These are phyloP conservation scores for Drosophila kanapiae DNA, from an alignment of 1,140 invertebrate genomes.

Conservation along the genomic window DNA sequence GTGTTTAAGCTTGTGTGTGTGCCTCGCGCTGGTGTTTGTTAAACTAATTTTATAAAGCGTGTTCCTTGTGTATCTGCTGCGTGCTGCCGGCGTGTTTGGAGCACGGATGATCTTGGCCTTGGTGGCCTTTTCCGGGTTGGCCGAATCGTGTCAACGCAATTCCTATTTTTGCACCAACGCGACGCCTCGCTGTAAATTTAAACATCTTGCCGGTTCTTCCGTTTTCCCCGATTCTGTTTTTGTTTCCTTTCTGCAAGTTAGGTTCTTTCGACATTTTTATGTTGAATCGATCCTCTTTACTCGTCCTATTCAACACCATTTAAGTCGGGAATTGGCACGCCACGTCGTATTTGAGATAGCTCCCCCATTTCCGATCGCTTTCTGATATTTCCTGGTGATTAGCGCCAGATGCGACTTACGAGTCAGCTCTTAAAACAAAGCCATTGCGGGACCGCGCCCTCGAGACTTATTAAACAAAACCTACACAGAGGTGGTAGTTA, in stretches of 20 bases:
- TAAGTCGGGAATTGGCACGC: background rate
- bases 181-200: slow-evolving; percentile 4
- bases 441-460: background rate
- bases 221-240: slow-evolving; percentile 15
- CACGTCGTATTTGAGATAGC: too few species aligned
- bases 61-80: slow-evolving; percentile 53
- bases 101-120: slow-evolving; percentile 62
- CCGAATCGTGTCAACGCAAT: background rate
- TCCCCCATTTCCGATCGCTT: background rate
- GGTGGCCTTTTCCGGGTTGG: slow-evolving; percentile 44
- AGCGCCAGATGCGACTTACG: background rate
- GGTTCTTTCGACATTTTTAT: background rate
- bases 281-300: background rate
- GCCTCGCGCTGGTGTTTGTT: slow-evolving; percentile 27
- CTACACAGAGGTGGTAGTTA: background rate
- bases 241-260: background rate
- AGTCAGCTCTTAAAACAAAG: background rate
- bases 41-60: slow-evolving; percentile 66
- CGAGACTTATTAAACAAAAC: background rate
- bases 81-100: slow-evolving; percentile 53
- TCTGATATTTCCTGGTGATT: background rate
- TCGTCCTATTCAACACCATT: too few species aligned
- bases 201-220: slow-evolving; percentile 2
- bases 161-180: slow-evolving; percentile 14
- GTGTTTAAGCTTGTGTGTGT: slow-evolving; percentile 2